Evolutionary conservation across 2,888 invertebrate genomes (phyloP), one percentile per base, ranked within the genome.

Genomic region (Orthosia gracilis): DNA sequence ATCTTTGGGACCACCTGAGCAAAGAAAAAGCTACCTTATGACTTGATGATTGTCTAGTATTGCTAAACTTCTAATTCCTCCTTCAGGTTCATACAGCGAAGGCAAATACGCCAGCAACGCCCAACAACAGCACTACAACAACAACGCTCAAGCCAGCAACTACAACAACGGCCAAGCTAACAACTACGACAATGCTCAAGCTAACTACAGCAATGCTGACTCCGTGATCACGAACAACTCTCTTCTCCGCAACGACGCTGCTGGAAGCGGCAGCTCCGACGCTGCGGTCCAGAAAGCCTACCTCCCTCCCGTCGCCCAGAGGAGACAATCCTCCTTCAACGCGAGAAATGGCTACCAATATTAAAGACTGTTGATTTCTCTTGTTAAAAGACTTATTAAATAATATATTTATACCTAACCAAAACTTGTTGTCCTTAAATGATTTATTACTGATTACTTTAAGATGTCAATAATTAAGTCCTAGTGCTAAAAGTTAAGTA

Each of bases 81-180:
- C 80, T 78, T 5, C 89, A 96, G 96, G 96, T 26, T 92, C 94
- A 0, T 96, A 96, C 91, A 93, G 17, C 54, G 93, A 92, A 78
- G 91, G 83, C 18, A 95, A 94, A 88, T 95, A 94, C 77, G 78
- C 80, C 5, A 86, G 23, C 40, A 74, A 72, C 78, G 80, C 23
- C 67, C 75, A 73, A 61, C 85, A 78, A 57, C 77, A 77, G n/a
- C 76, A 65, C 57, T 76, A 77, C 69, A 78, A 71, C 58, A 52
- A 47, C 18, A 63, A 45, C 21, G 40, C 40, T 40, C 40, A 40
- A 40, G 40, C 40, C 9, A 40, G 40, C 40, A 40, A 40, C 40
- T 40, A 40, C 9, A 40, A 40, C 40, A 40, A 40, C 40, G 40
- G 40, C 40, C 40, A 40, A 40, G 40, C 40, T 40, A 40, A 40